Conservation (phyloP, 2,888 invertebrate species). For the Ptycholaimellus sp. region DNA sequence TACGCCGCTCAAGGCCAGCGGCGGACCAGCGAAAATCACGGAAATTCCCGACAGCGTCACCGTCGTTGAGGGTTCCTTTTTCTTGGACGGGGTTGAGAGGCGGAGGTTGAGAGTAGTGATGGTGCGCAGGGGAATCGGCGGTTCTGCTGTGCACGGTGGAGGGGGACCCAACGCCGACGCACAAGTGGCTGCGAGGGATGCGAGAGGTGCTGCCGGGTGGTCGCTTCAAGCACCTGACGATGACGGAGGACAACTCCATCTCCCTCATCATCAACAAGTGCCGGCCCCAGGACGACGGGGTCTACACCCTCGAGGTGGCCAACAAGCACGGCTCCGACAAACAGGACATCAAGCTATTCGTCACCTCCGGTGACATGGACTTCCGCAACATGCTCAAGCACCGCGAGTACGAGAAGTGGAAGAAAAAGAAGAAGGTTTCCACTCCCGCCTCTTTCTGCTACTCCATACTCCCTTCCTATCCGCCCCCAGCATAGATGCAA, state of each 20-base stretch:
- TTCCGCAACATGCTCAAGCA: constrained; percentile 94
- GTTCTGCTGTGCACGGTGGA: constrained; percentile 75
- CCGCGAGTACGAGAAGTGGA: constrained; percentile 25
- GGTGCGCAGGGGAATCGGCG: constrained; percentile 52
- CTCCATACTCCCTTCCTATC: not conserved
- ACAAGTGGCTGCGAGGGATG: constrained; percentile 30
- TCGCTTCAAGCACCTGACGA: constrained; percentile 74
- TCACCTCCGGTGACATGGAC: constrained; percentile 72
- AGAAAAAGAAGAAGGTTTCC: constrained; percentile 1
- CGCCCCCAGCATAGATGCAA: not conserved
- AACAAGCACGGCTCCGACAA: constrained; percentile 85
- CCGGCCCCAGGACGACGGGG: constrained; percentile 71
- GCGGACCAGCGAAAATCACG: constrained; percentile 51
- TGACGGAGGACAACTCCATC: constrained; percentile 69
- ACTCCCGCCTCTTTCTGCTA: no score
- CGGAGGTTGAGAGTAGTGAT: not conserved
- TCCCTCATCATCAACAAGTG: constrained; percentile 83
- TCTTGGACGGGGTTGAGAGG: not conserved
- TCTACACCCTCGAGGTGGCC: constrained; percentile 69
- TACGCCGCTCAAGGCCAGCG: constrained; percentile 55
- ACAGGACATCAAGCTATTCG: constrained; percentile 80
- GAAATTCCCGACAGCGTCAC: constrained; percentile 83
- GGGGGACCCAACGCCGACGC: constrained; percentile 75
- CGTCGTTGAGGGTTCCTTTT: constrained; percentile 60
- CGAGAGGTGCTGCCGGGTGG: constrained; percentile 63